Base-by-base conservation (phyloP, 1,140 invertebrate genomes). In the Papilio polytes region DNA sequence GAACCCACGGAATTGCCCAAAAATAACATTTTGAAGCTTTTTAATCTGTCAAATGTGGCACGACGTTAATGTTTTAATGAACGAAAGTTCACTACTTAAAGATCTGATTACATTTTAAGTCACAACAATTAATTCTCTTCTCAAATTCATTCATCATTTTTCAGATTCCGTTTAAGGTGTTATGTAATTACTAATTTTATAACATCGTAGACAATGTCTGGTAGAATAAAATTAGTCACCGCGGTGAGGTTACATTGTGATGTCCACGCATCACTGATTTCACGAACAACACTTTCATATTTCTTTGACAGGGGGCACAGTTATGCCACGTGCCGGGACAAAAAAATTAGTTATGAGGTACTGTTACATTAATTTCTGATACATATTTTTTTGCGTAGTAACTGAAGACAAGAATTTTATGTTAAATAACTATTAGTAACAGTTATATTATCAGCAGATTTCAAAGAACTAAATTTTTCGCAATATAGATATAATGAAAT, bases 271-370 rank as follows among this genome's bases (percentile, higher is more conserved):
- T 84, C 51, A 84, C 13, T 84, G 88, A 77, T 83, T 82, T 83
- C 72, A 82, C 85, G 87, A 88, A 89, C 85, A 83, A 82, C 82
- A 87, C 85, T 88, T 86, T 88, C 85, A 82, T 89, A 81, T 85
- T 82, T 72, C 82, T 70, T 85, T 63, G 83, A 84, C 44, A 74
- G 66, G 72, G 36, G 44, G 12, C 22, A 66, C 59, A 9, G 2
- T 66, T 70, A 13, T 31, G 63, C 63, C 26, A 66, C 20, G 63
- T 31, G 26, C 26, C 22, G 26, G 26, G 26, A 70, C 26, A 70
- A 80, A 70, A n/a, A 26, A 26, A 4, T 26, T 63, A 26, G 22
- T 9, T 26, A 63, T 63, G 10, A 63, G 20, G 26, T 26, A 63
- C 59, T 15, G 22, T 63, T 63, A 63, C 59, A 63, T 63, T 63